A percentile compares a stretch with the other conserved stretches of the same genome.
Evolutionary conservation across 1,140 invertebrate genomes (phyloP).

Genomic region (Caenorhabditis briggsae): DNA sequence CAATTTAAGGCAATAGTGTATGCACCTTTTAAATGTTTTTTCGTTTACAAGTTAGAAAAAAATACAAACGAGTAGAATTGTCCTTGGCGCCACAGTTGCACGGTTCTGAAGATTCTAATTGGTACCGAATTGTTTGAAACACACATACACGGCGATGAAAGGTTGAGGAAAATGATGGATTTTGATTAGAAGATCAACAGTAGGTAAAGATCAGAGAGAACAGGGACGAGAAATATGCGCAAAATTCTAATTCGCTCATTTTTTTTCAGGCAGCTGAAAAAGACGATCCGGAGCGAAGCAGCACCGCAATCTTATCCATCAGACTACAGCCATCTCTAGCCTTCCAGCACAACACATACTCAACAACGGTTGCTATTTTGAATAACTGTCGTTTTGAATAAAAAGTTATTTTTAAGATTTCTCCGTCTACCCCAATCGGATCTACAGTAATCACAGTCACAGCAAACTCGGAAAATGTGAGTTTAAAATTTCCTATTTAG

Average conservation of each 20-base stretch:
- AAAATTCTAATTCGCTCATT: not conserved
- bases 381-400: not conserved
- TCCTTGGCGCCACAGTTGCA: constrained; percentile 23
- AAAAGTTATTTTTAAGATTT: constrained; percentile 17
- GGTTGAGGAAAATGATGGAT: not conserved
- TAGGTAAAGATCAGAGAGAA: not conserved
- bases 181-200: not conserved
- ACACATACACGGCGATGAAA: not conserved
- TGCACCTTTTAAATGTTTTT: constrained; percentile 17
- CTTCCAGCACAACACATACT: constrained; percentile 60
- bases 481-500: not conserved
- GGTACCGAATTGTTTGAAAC: constrained; percentile 1
- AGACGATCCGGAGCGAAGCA: constrained; percentile 56
- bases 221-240: not conserved
- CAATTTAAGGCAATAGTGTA: constrained; percentile 44
- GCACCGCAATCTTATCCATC: constrained; percentile 59
- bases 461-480: constrained; percentile 48
- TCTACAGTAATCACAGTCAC: constrained; percentile 32
- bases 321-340: constrained; percentile 38
- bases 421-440: constrained; percentile 48
- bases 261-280: constrained; percentile 61
- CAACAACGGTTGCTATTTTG: not conserved
- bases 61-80: constrained; percentile 1
- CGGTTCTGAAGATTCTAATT: constrained; percentile 31
- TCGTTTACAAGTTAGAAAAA: not conserved